phyloP scores from a whole-genome alignment of 2,113 vertebrate species.

The Herpetotheres cachinnans region DNA sequence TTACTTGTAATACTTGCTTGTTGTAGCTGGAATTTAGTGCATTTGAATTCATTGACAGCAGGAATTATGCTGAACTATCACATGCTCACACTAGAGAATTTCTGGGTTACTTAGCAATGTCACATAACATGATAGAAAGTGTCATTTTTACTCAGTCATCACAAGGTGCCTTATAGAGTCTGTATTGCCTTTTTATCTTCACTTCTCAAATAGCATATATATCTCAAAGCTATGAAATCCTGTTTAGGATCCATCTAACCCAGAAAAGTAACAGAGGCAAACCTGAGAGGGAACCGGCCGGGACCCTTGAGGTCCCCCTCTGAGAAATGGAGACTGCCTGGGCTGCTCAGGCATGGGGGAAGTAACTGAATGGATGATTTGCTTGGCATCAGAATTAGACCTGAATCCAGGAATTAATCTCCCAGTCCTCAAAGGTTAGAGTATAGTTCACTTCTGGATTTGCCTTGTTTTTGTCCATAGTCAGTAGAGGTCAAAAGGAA shows the following conservation, averaged over 20 bases:
- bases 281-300: not conserved
- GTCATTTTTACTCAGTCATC: not conserved
- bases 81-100: not conserved
- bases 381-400: not conserved
- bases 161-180: not conserved
- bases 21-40: not conserved
- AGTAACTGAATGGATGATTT: not conserved
- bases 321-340: not conserved
- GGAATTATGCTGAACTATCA: not conserved
- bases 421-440: not conserved
- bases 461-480: not conserved
- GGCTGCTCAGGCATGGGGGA: not conserved
- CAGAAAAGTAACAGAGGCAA: not conserved
- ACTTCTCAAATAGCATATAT: not conserved
- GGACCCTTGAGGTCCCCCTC: not conserved
- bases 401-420: not conserved
- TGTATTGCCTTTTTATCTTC: not conserved
- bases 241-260: not conserved
- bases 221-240: not conserved
- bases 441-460: not conserved
- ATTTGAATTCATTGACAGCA: not conserved
- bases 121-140: not conserved
- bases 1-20: not conserved
- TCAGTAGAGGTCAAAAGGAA: not conserved
- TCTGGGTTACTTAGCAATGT: constrained; percentile 6